phyloP scores from a whole-genome alignment of 2,797 vertebrate genomes.

The Loriculus beryllinus region DNA sequence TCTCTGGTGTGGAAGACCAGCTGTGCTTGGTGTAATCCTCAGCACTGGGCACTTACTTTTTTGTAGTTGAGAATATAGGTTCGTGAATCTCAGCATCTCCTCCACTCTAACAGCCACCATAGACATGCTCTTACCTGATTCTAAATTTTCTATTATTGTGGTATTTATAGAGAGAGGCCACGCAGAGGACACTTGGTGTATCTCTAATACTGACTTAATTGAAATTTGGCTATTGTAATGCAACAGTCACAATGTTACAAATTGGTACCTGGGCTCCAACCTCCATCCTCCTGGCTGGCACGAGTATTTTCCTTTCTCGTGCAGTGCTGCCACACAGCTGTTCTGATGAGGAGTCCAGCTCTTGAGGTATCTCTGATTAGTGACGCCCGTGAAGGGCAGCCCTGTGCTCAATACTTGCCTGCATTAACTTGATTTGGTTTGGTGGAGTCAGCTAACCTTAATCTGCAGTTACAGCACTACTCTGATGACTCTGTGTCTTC shows the following conservation, averaged over 20 bases:
- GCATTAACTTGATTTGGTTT: not conserved
- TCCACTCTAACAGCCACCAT: rapidly evolving
- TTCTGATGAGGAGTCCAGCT: not conserved
- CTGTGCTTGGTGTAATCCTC: not conserved
- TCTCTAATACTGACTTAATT: not conserved
- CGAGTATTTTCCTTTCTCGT: not conserved
- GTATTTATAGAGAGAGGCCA: not conserved
- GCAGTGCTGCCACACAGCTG: not conserved
- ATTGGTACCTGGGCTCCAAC: rapidly evolving
- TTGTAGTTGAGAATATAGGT: too few species aligned
- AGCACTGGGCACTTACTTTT: rapidly evolving
- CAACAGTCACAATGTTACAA: not conserved
- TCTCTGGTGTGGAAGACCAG: rapidly evolving
- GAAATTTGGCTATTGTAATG: not conserved
- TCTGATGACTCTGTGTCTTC: not conserved
- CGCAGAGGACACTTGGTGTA: not conserved
- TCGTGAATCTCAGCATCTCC: too few species aligned
- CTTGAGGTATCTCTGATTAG: not conserved
- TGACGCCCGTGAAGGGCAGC: rapidly evolving
- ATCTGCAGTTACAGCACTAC: not conserved
- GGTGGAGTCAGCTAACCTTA: not conserved
- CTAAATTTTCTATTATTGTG: not conserved
- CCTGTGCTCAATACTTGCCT: not conserved
- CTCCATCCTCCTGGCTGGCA: rapidly evolving
- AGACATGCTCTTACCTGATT: not conserved